These are phyloP conservation scores for Graptemys geographica DNA, from an alignment of 2,797 vertebrate genomes.

Conservation along the genomic window DNA sequence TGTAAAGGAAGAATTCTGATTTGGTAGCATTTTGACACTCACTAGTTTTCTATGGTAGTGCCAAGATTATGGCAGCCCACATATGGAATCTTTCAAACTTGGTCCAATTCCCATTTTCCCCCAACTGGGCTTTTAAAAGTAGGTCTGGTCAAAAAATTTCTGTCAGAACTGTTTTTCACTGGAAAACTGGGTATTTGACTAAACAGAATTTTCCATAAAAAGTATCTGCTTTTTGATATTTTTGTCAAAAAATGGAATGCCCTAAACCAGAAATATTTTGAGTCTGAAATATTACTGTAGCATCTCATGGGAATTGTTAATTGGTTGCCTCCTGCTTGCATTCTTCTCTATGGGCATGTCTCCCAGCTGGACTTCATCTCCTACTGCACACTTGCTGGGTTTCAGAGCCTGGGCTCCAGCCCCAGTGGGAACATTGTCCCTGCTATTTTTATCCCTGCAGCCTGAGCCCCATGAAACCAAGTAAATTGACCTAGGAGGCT, in stretches of 20 bases:
- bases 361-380: not conserved
- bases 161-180: not conserved
- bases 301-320: not conserved
- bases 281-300: not conserved
- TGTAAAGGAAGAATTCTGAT: not conserved
- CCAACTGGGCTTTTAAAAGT: not conserved
- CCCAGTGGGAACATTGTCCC: not conserved
- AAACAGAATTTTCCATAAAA: not conserved
- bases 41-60: not conserved
- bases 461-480: not conserved
- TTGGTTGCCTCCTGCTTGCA: not conserved
- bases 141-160: not conserved
- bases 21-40: not conserved
- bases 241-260: not conserved
- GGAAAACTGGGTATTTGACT: not conserved
- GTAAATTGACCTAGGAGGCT: not conserved
- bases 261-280: not conserved
- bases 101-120: not conserved
- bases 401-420: not conserved
- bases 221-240: not conserved
- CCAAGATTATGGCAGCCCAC: not conserved
- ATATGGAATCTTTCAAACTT: not conserved
- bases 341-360: not conserved
- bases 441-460: not conserved
- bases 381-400: not conserved